phyloP scores from a whole-genome alignment of 2,113 vertebrate genomes.

The Hoplias malabaricus region DNA sequence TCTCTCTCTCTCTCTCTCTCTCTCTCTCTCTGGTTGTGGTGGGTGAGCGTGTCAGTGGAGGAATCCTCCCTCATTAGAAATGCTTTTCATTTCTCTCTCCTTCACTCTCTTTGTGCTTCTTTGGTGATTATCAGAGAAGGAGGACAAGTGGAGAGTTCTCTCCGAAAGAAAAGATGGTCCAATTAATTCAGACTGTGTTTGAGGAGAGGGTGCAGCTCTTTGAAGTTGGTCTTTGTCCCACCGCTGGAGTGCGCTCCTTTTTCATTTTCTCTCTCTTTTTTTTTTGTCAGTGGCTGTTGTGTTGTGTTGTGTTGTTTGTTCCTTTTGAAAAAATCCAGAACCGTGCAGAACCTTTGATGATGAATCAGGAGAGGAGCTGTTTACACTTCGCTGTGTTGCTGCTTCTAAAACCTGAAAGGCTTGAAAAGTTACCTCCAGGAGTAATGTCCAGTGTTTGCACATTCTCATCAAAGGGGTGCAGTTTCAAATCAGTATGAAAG shows the following conservation, averaged over 20 bases:
- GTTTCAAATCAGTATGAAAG: no score
- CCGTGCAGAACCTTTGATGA: slow-evolving; percentile 53
- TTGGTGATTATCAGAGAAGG: slow-evolving; percentile 70
- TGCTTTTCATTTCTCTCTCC: slow-evolving; percentile 58
- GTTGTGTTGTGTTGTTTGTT: slow-evolving; percentile 55
- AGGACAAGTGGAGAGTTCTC: slow-evolving; percentile 54
- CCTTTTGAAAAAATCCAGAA: slow-evolving; percentile 51
- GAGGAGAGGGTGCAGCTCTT: slow-evolving; percentile 66
- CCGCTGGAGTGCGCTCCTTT: slow-evolving; percentile 52
- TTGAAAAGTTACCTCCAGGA: background rate
- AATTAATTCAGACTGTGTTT: slow-evolving; percentile 83
- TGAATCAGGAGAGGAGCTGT: slow-evolving; percentile 31
- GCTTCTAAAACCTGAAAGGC: background rate
- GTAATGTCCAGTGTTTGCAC: no score
- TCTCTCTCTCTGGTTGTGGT: slow-evolving; percentile 62
- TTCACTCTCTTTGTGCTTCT: slow-evolving; percentile 71
- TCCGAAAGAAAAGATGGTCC: slow-evolving; percentile 66
- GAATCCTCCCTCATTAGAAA: slow-evolving; percentile 83
- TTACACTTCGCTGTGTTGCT: background rate
- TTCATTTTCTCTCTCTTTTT: no score
- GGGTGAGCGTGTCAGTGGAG: slow-evolving; percentile 70
- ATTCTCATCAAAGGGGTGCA: no score
- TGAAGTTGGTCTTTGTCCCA: slow-evolving; percentile 68
- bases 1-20: no score
- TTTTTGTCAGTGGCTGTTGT: slow-evolving; percentile 58